Evolutionary conservation across 2,888 invertebrate species (phyloP).

Genomic region (Germaria angustata): DNA sequence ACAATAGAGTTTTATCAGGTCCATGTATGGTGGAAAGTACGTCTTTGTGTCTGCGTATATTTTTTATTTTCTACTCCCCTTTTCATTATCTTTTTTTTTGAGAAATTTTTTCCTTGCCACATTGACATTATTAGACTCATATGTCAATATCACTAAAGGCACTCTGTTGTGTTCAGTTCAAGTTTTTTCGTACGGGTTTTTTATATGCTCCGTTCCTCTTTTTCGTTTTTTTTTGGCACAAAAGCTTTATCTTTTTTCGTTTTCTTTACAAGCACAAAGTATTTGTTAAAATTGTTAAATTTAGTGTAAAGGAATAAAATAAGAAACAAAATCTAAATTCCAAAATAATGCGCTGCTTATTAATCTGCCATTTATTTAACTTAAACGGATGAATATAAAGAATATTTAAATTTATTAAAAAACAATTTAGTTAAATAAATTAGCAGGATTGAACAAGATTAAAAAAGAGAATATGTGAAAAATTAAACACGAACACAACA

Average conservation of each 20-base stretch:
- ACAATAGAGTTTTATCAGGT: not conserved
- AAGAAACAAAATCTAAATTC: constrained; percentile 5
- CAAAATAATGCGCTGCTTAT: constrained; percentile 23
- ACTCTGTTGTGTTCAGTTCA: constrained; percentile 21
- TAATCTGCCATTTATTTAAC: constrained; percentile 9
- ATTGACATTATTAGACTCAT: constrained; percentile 62
- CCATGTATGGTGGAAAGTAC: not conserved
- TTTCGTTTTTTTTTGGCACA: constrained; percentile 17
- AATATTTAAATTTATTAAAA: not conserved
- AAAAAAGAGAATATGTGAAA: not conserved
- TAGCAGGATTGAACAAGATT: not conserved
- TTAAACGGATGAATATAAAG: not conserved
- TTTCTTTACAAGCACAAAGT: constrained; percentile 28
- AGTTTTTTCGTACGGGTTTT: constrained; percentile 1
- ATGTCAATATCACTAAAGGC: constrained; percentile 58
- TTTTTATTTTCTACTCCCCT: not conserved
- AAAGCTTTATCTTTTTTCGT: constrained; percentile 45
- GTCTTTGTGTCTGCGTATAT: constrained; percentile 39
- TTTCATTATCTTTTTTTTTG: not conserved
- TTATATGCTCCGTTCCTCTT: not conserved
- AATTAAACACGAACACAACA: no score
- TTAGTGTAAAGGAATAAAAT: constrained; percentile 54
- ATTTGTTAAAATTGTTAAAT: constrained; percentile 63
- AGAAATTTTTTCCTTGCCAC: constrained; percentile 4
- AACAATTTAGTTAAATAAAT: not conserved